phyloP scores from a whole-genome alignment of 2,797 vertebrate genomes.

The Poeciliopsis infans region DNA sequence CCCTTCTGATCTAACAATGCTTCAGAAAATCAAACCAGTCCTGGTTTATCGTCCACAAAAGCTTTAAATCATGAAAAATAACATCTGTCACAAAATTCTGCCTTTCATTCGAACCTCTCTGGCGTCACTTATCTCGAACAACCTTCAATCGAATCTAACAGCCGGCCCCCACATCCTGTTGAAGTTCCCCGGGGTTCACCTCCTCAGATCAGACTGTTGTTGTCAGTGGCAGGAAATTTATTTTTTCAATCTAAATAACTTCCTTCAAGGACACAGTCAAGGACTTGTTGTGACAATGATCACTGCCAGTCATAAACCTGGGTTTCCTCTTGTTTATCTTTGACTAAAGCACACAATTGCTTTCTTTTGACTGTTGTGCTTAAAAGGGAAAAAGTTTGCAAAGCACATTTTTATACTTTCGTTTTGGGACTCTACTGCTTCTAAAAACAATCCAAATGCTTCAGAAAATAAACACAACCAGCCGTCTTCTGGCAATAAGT shows the following conservation, averaged over 20 bases:
- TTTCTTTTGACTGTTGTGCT: background rate
- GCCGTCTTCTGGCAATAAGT: background rate
- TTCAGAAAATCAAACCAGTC: background rate
- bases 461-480: background rate
- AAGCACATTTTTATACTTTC: background rate
- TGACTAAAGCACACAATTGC: background rate
- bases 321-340: background rate
- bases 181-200: constrained; percentile 16
- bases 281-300: constrained; percentile 35
- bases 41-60: constrained; percentile 7
- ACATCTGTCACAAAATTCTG: background rate
- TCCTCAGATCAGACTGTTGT: constrained; percentile 26
- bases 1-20: background rate
- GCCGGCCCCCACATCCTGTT: constrained; percentile 26
- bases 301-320: constrained; percentile 2
- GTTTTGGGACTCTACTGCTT: background rate
- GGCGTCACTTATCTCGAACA: constrained; percentile 20
- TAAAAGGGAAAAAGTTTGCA: background rate
- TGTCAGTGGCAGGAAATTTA: constrained; percentile 16
- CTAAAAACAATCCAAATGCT: background rate
- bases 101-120: constrained; percentile 2
- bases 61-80: constrained; percentile 1
- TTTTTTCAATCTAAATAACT: constrained; percentile 35
- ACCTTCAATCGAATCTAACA: constrained; percentile 19
- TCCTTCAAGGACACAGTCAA: constrained; percentile 52